Base-by-base conservation (phyloP, 2,888 invertebrate species). In the Kryphioiulus occultus region DNA sequence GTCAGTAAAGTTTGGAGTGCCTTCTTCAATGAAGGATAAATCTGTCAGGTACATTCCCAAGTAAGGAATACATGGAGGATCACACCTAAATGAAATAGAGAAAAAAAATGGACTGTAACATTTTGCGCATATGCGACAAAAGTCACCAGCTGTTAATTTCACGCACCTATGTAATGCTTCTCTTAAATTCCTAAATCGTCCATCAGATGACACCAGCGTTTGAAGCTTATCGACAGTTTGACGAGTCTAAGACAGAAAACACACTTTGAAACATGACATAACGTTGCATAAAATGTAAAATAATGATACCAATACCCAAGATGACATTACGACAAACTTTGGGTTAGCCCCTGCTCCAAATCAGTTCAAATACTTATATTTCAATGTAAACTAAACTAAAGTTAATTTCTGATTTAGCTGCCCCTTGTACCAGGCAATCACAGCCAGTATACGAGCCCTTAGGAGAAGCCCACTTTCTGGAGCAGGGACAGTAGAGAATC, bases 21-120 rank as follows among this genome's bases (percentile, higher is more conserved):
- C 97, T 92, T 98, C 98, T 92, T 98, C 97, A 88, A 98, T 97
- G 92, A 97, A 97, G 4, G 97, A 96, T 86, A 98, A 93, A 92
- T 98, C 97, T 10, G 97, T 96, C 39, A 98, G 92, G 91, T 98
- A 98, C 94, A 97, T 95, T 83, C 98, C 98, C 89, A 96, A 92
- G 91, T 96, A 96, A 0, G 96, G 96, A 89, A 96, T 96, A 90
- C 96, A 96, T 0, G 96, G 96, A 26, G 96, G 96, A 92, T 97
- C 97, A 91, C 97, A 97, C 89, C 93, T 92, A 89, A 22, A 89
- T 88, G 35, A 82, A 86, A 83, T 47, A 17, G 44, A 22, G 78
- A 86, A 59, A 12, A 82, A n/a, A 17, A 83, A 86, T 30, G 53
- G 19, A 26, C n/a, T 7, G 15, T 84, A 10, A 68, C 68, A 7